Evolutionary conservation across 2,888 invertebrate species (phyloP).

Genomic region (Brenthis ino): DNA sequence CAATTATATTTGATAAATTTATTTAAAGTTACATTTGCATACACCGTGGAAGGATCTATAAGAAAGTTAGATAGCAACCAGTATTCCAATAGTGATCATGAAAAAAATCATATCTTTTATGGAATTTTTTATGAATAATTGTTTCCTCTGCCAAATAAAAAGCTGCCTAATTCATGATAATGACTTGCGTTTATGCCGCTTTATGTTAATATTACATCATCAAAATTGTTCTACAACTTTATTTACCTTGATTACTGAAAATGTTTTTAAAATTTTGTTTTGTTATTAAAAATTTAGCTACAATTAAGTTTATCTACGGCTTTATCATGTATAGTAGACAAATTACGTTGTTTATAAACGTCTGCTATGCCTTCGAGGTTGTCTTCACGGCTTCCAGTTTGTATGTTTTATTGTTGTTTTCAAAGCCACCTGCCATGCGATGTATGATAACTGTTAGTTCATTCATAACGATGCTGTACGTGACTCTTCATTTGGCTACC

Average conservation of each 20-base stretch:
- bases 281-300: background rate
- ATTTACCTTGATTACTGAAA: too few species aligned
- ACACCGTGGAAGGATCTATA: slow-evolving; percentile 68
- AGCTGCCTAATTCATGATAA: background rate
- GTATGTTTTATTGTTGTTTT: slow-evolving; percentile 50
- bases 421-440: slow-evolving; percentile 67
- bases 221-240: too few species aligned
- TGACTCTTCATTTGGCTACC: slow-evolving; percentile 51
- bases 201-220: too few species aligned
- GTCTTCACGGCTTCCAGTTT: slow-evolving; percentile 40
- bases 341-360: slow-evolving; percentile 24
- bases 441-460: slow-evolving; percentile 62
- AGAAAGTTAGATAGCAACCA: slow-evolving; percentile 56
- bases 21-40: slow-evolving; percentile 76
- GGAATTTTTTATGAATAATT: slow-evolving; percentile 13
- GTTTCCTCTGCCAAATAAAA: slow-evolving; percentile 8
- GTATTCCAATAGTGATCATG: slow-evolving; percentile 32
- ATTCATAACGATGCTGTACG: slow-evolving; percentile 68
- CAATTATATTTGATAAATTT: slow-evolving; percentile 81
- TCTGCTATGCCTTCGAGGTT: slow-evolving; percentile 19
- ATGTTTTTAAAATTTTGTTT: too few species aligned
- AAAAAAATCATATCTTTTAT: slow-evolving; percentile 9
- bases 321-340: slow-evolving; percentile 20
- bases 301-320: slow-evolving; percentile 3
- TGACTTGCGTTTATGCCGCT: background rate